Base-by-base conservation (phyloP, 2,797 vertebrate species). In the Florisuga fusca region DNA sequence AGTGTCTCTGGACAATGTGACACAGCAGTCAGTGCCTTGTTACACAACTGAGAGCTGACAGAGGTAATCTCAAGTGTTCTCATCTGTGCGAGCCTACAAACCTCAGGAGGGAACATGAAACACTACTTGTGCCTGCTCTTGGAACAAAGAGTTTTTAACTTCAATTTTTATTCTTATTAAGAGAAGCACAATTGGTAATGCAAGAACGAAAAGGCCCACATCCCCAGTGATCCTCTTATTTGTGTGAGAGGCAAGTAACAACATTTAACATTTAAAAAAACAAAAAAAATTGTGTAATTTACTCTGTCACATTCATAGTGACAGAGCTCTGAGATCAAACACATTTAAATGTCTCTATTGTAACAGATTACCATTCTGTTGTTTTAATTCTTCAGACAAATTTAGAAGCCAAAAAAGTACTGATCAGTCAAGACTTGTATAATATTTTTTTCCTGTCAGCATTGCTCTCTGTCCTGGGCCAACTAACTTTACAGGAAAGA, bases 311-410 rank as follows among this genome's bases (percentile, higher is more conserved):
- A n/a, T n/a, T n/a, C 61, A 34, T 23, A 43, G 31, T 10, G 50
- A 86, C 34, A 93, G 64, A 95, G 81, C 26, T 27, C 33, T 15
- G n/a, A 74, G n/a, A 41, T 3, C 0, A 0, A 4, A 55, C n/a
- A 88, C 55, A 50, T 64, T 41, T 4, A 74, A 74, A 74, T 45
- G 31, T 10, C 26, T 86, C 84, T 66, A 54, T 36, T 15, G 1
- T 15, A 75, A 59, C 12, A 43, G 45, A 48, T 26, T 48, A 73
- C 50, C 31, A 80, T 72, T 75, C 85, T 74, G 43, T 29, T 54
- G 4, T 1, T 87, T 83, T 36, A 83, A 81, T 80, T 84, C 54
- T 85, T 93, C 68, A 59, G 72, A 72, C 10, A 62, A 55, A 87
- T 67, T 68, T 26, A 57, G 45, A 90, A 81, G 58, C 61, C 45